Conservation (phyloP, 2,113 vertebrate species). For the Dolichallabes microphthalmus region DNA sequence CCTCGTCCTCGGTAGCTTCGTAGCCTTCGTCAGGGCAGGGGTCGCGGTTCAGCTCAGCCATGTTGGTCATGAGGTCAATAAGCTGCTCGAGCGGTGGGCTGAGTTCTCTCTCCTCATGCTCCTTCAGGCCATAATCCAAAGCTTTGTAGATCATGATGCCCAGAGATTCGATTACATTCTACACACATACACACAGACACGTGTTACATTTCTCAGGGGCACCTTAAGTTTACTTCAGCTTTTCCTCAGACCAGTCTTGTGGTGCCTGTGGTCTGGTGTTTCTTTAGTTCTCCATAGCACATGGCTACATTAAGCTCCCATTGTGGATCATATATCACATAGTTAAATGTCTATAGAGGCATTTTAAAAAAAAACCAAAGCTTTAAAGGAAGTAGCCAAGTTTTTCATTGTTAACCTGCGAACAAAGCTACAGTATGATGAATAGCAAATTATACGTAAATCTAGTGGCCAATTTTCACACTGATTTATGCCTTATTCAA, state of each 20-base stretch:
- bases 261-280: background rate
- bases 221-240: background rate
- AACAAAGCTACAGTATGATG: background rate
- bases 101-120: constrained; percentile 92
- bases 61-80: constrained; percentile 94
- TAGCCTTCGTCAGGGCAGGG: constrained; percentile 88
- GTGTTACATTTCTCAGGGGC: too few species aligned
- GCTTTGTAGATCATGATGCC: constrained; percentile 99
- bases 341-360: background rate
- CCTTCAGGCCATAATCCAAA: constrained; percentile 94
- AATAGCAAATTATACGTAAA: too few species aligned
- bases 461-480: background rate
- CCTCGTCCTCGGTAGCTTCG: constrained; percentile 89
- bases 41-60: constrained; percentile 74
- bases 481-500: background rate
- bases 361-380: background rate
- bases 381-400: background rate
- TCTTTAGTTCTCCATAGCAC: background rate
- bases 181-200: background rate
- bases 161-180: constrained; percentile 89
- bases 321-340: background rate
- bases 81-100: constrained; percentile 93
- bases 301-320: background rate
- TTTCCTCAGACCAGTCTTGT: background rate
- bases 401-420: background rate